These are phyloP conservation scores for Pelochelys cantorii DNA, from an alignment of 2,797 vertebrate genomes.

Conservation along the genomic window DNA sequence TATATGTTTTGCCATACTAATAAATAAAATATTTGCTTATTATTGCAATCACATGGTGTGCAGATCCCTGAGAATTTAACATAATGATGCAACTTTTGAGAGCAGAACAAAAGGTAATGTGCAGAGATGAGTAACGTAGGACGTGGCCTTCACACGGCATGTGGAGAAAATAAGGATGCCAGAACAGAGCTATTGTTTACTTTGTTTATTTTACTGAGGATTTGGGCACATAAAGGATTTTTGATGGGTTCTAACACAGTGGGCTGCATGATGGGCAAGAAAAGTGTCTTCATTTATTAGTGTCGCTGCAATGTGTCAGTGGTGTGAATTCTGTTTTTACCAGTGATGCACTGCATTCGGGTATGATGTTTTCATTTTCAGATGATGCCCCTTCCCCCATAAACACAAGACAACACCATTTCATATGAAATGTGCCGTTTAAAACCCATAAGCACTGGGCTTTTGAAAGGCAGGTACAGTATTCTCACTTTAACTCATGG, in stretches of 20 bases:
- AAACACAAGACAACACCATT: constrained; percentile 26
- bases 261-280: neutral
- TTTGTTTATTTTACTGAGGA: constrained; percentile 7
- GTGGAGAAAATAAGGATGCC: neutral
- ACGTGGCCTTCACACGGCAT: neutral
- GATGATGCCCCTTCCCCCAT: neutral
- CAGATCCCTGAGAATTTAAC: constrained; percentile 25
- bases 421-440: neutral
- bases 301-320: neutral
- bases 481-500: constrained; percentile 10
- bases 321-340: constrained; percentile 6
- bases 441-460: constrained; percentile 10
- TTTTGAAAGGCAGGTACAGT: constrained; percentile 24
- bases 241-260: neutral
- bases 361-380: constrained; percentile 29
- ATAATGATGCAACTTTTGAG: neutral
- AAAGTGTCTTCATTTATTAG: neutral
- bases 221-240: neutral
- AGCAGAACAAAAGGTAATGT: neutral
- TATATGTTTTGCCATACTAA: constrained; percentile 27
- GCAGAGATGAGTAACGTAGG: constrained; percentile 6
- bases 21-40: constrained; percentile 59
- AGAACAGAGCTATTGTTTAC: neutral
- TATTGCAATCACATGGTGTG: constrained; percentile 26
- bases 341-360: neutral